A percentile compares a stretch with the other conserved stretches of the same genome.
Evolutionary conservation across 2,888 invertebrate species (phyloP).

Genomic region (Hypomecis atomaria): DNA sequence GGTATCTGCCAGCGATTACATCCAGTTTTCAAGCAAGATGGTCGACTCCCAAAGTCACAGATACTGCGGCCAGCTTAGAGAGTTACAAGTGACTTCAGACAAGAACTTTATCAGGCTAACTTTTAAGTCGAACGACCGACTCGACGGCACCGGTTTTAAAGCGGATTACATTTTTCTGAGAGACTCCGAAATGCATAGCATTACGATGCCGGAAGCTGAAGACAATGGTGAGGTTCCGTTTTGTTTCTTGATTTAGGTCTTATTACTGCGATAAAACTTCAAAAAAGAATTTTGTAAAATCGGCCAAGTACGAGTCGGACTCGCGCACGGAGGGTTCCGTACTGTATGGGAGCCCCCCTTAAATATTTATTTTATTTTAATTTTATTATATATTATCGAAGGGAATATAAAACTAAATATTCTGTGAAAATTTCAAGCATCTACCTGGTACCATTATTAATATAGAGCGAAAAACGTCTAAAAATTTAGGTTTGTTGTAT

Average conservation of each 20-base stretch:
- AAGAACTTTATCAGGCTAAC: conserved; percentile 96
- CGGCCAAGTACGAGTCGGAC: too few species aligned
- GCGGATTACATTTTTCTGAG: conserved; percentile 94
- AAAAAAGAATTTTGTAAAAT: too few species aligned
- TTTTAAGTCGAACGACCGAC: conserved; percentile 96
- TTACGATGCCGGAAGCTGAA: conserved; percentile 64
- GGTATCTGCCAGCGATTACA: conserved; percentile 96
- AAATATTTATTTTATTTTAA: too few species aligned
- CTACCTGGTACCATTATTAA: too few species aligned
- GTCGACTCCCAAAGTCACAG: conserved; percentile 92
- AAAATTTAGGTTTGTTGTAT: too few species aligned
- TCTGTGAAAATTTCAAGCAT: too few species aligned
- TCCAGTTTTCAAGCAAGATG: conserved; percentile 97
- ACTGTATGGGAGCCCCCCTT: too few species aligned
- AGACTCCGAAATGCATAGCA: conserved; percentile 86
- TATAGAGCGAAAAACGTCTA: too few species aligned
- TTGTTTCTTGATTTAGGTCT: not conserved
- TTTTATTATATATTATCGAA: too few species aligned
- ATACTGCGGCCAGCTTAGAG: conserved; percentile 93
- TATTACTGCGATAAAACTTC: not conserved
- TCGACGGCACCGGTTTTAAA: conserved; percentile 97
- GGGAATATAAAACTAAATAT: too few species aligned
- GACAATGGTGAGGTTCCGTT: conserved; percentile 56
- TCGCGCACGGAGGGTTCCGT: too few species aligned
- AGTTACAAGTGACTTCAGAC: conserved; percentile 93